Evolutionary conservation across 2,888 invertebrate species (phyloP).

Genomic region (Bombylius discolor): DNA sequence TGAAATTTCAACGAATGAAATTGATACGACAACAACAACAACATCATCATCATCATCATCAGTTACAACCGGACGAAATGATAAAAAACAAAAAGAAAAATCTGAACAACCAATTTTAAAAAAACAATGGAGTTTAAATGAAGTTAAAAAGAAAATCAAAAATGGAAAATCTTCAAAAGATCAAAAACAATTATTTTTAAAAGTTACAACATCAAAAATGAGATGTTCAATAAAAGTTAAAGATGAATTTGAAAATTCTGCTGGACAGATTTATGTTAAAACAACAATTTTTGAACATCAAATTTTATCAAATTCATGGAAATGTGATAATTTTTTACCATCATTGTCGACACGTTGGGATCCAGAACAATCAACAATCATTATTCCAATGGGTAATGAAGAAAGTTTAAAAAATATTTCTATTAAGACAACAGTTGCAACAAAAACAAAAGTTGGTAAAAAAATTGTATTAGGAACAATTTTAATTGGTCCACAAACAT

Average conservation of each 20-base stretch:
- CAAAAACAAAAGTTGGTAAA: slow-evolving; percentile 33
- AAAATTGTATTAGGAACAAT: slow-evolving; percentile 30
- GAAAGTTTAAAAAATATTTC: slow-evolving; percentile 27
- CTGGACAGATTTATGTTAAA: slow-evolving; percentile 58
- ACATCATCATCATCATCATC: too few relatives aligned
- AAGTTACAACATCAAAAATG: slow-evolving; percentile 31
- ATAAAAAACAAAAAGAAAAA: neutral
- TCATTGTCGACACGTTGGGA: slow-evolving; percentile 67
- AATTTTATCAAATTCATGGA: slow-evolving; percentile 48
- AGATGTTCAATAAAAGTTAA: slow-evolving; percentile 35
- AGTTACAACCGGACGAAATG: neutral
- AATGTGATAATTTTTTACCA: slow-evolving; percentile 59
- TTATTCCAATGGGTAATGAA: slow-evolving; percentile 25
- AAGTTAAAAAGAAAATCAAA: slow-evolving; percentile 30
- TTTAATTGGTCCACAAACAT: slow-evolving; percentile 19
- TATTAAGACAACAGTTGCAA: slow-evolving; percentile 31
- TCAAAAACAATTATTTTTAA: slow-evolving; percentile 20
- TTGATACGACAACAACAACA: neutral
- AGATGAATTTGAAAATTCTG: slow-evolving; percentile 33
- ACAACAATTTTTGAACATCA: slow-evolving; percentile 60
- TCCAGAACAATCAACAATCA: slow-evolving; percentile 32
- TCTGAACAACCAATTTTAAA: slow-evolving; percentile 5
- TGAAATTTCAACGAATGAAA: neutral
- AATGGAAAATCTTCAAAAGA: slow-evolving; percentile 15
- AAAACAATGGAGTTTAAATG: slow-evolving; percentile 23